Evolutionary conservation across 2,888 invertebrate genomes (phyloP).

Genomic region (Oscheius onirici): DNA sequence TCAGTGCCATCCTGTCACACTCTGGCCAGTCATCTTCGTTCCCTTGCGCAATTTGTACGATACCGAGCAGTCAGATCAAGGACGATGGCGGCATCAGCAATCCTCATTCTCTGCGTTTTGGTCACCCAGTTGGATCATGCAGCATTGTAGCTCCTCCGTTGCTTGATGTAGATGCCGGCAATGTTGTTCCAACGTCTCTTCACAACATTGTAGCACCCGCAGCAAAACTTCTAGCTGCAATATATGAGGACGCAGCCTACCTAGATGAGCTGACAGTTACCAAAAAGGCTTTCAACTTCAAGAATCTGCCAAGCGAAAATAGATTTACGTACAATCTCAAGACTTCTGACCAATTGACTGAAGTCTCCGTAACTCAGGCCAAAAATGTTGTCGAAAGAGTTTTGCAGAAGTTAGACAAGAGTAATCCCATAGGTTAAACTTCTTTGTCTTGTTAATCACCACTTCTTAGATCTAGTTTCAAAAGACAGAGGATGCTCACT

Average conservation of each 20-base stretch:
- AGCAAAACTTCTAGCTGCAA: not conserved
- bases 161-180: not conserved
- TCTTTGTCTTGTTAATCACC: too few species aligned
- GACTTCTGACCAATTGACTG: too few species aligned
- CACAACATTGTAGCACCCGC: not conserved
- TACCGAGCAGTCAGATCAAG: not conserved
- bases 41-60: conserved; percentile 6
- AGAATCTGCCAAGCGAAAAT: not conserved
- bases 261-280: not conserved
- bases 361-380: too few species aligned
- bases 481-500: not conserved
- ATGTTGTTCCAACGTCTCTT: not conserved
- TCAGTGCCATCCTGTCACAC: not conserved
- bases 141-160: not conserved
- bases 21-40: not conserved
- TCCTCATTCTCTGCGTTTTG: too few species aligned
- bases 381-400: too few species aligned
- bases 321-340: too few species aligned
- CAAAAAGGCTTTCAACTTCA: not conserved
- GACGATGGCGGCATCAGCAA: not conserved
- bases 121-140: too few species aligned
- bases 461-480: too few species aligned
- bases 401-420: too few species aligned
- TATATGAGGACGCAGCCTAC: not conserved
- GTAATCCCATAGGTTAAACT: too few species aligned